Evolutionary conservation across 2,113 vertebrate genomes (phyloP).

Genomic region (Aptenodytes forsteri): DNA sequence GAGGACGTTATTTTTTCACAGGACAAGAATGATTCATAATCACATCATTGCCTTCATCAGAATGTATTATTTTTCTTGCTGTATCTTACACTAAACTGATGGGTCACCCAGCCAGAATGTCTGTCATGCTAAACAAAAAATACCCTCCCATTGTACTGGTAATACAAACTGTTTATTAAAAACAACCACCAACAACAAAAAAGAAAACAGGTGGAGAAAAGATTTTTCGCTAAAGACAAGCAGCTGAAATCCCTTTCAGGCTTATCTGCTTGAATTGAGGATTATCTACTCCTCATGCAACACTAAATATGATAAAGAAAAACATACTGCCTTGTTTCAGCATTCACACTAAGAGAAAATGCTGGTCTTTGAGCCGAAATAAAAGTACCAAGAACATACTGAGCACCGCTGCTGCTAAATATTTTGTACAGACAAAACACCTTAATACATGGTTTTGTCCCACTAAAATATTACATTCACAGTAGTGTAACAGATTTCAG

Average conservation of each 20-base stretch:
- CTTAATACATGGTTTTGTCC: neutral
- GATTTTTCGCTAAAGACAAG: constrained; percentile 12
- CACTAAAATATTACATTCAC: neutral
- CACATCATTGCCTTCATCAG: neutral
- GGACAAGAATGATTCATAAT: neutral
- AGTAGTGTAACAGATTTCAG: neutral
- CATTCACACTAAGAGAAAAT: neutral
- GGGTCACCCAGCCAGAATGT: neutral
- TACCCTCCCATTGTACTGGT: neutral
- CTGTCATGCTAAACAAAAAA: neutral
- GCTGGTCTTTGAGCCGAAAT: constrained; percentile 29
- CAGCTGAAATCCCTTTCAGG: constrained; percentile 25
- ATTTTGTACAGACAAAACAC: neutral
- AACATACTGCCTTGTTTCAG: constrained; percentile 28
- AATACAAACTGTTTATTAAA: neutral
- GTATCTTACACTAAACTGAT: neutral
- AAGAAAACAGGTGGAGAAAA: neutral
- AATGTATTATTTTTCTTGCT: neutral
- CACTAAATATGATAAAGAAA: constrained; percentile 37
- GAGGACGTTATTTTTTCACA: neutral
- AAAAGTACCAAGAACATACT: constrained; percentile 26
- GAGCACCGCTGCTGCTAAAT: neutral
- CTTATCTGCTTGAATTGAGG: constrained; percentile 1
- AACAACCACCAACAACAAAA: neutral
- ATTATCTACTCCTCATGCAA: neutral